phyloP scores from a whole-genome alignment of 2,797 vertebrate genomes.

The Rhinichthys osculus region DNA sequence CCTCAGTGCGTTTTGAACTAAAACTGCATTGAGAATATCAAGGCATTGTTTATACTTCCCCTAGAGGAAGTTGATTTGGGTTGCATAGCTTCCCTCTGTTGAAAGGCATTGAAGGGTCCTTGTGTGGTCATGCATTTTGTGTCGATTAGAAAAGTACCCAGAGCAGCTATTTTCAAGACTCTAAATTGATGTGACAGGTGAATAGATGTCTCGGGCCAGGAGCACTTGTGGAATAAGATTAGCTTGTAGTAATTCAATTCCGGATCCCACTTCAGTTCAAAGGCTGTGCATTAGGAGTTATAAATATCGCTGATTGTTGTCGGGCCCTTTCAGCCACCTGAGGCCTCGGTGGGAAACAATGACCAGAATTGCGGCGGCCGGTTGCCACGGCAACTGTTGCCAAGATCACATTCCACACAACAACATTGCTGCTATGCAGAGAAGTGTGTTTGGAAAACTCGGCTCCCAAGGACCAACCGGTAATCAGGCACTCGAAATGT shows the following conservation, averaged over 20 bases:
- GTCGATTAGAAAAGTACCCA: constrained; percentile 1
- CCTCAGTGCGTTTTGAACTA: background rate
- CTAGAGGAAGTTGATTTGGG: constrained; percentile 12
- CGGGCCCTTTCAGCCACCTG: constrained; percentile 38
- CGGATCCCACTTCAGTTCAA: constrained; percentile 19
- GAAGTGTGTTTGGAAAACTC: constrained; percentile 12
- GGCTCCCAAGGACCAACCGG: constrained; percentile 16
- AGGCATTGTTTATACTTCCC: constrained; percentile 33
- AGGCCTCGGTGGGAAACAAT: constrained; percentile 36
- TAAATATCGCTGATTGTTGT: constrained; percentile 41
- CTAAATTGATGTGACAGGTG: constrained; percentile 45
- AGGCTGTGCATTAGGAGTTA: constrained; percentile 45
- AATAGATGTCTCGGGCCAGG: constrained; percentile 15
- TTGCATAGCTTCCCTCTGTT: constrained; percentile 29
- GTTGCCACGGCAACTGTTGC: constrained; percentile 53
- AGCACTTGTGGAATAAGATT: constrained; percentile 42
- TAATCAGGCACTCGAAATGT: background rate
- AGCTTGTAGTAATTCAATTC: constrained; percentile 44
- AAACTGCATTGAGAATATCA: constrained; percentile 15
- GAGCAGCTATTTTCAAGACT: constrained; percentile 20
- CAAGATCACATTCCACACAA: constrained; percentile 53
- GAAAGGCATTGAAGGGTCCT: constrained; percentile 10
- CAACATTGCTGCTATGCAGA: constrained; percentile 31
- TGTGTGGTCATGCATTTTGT: constrained; percentile 18
- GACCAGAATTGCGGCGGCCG: constrained; percentile 35